These are phyloP conservation scores for Drosophila pallidifrons DNA, from an alignment of 1,140 invertebrate species.

Conservation along the genomic window DNA sequence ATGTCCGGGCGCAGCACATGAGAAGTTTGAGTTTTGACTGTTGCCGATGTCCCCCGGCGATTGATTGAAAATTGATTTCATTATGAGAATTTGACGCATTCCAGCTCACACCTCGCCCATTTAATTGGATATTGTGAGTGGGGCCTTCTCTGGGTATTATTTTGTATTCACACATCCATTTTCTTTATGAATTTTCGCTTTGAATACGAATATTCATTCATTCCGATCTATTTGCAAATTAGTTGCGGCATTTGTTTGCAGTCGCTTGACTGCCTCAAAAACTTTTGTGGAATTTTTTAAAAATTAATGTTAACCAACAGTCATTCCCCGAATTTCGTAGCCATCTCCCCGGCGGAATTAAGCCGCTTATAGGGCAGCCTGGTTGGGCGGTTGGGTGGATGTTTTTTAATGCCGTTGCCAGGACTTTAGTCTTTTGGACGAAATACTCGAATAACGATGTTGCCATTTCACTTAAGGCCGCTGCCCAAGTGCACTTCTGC, in stretches of 20 bases:
- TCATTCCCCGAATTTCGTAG: background rate
- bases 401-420: constrained; percentile 24
- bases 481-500: constrained; percentile 76
- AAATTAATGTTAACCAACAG: constrained; percentile 19
- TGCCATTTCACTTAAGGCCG: constrained; percentile 79
- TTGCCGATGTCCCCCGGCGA: constrained; percentile 43
- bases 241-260: constrained; percentile 59
- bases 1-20: background rate
- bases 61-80: constrained; percentile 83
- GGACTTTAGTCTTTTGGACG: constrained; percentile 14
- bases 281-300: constrained; percentile 34
- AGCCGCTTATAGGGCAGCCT: constrained; percentile 68
- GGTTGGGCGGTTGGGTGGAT: constrained; percentile 48
- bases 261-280: constrained; percentile 1
- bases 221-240: constrained; percentile 45
- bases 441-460: constrained; percentile 61
- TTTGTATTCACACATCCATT: constrained; percentile 1
- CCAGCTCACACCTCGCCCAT: constrained; percentile 23
- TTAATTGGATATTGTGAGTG: constrained; percentile 35
- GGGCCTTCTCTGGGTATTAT: constrained; percentile 3
- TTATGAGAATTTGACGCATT: constrained; percentile 71
- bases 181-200: constrained; percentile 10
- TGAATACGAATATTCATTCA: constrained; percentile 5
- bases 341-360: constrained; percentile 50
- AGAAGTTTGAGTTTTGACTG: constrained; percentile 29